Conservation (phyloP, 2,113 vertebrate genomes). For the Chinchilla lanigera region DNA sequence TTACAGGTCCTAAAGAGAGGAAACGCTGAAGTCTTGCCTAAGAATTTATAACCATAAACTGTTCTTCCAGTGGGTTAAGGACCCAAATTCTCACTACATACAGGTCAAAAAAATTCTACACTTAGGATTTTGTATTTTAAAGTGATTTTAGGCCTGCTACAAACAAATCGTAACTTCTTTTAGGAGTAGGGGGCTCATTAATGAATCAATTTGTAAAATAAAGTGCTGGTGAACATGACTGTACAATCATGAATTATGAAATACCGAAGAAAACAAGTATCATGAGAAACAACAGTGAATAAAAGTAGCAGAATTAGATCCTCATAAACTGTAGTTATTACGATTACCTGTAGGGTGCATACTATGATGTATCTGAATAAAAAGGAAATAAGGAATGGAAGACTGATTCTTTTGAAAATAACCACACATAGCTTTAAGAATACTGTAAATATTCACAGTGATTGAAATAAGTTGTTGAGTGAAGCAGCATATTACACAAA, state of each 20-base stretch:
- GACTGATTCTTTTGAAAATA: neutral
- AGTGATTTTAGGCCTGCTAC: neutral
- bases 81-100: neutral
- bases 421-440: neutral
- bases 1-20: neutral
- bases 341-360: neutral
- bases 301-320: neutral
- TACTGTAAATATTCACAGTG: neutral
- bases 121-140: conserved; percentile 25
- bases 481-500: neutral
- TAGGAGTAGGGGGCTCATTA: neutral
- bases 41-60: neutral
- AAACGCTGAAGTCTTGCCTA: neutral
- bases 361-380: neutral
- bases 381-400: neutral
- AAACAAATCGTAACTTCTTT: neutral
- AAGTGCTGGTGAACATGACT: neutral
- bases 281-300: neutral
- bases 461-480: neutral
- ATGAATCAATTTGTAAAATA: neutral
- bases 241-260: neutral
- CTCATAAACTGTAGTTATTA: neutral
- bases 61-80: neutral
- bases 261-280: neutral
- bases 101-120: neutral